These are phyloP conservation scores for Macrochelys suwanniensis DNA, from an alignment of 2,797 vertebrate genomes.

Conservation along the genomic window DNA sequence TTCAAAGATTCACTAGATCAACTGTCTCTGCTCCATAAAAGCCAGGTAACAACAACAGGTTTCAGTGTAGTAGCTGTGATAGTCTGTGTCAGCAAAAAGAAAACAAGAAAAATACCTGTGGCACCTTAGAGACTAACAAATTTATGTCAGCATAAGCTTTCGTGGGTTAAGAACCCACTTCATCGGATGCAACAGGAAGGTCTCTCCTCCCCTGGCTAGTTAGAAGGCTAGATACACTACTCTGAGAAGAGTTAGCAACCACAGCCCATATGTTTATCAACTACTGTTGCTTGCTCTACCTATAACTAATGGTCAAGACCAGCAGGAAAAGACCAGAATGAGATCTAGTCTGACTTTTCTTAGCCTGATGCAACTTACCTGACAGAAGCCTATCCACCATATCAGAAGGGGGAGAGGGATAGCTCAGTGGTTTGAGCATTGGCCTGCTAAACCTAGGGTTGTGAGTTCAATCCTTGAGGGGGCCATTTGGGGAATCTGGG, in stretches of 20 bases:
- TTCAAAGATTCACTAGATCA: background rate
- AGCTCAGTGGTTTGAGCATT: too few species aligned
- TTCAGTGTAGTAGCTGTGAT: too few species aligned
- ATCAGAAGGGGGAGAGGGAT: too few species aligned
- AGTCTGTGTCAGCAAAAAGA: too few species aligned
- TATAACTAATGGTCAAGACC: background rate
- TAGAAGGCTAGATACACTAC: background rate
- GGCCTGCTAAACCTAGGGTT: too few species aligned
- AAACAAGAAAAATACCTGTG: too few species aligned
- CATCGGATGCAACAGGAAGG: background rate
- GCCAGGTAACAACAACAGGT: accelerated
- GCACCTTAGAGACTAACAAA: too few species aligned
- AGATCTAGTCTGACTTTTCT: background rate
- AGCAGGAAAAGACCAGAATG: background rate
- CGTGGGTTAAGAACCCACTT: too few species aligned
- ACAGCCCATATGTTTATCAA: background rate
- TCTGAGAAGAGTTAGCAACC: background rate
- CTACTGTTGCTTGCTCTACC: background rate
- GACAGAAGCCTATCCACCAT: background rate
- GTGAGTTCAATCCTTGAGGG: too few species aligned
- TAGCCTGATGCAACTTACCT: background rate
- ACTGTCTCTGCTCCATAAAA: background rate
- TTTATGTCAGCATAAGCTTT: too few species aligned
- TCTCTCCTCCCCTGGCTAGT: background rate
- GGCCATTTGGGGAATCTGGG: too few species aligned